These are phyloP conservation scores for Stegophylla sp. DNA, from an alignment of 2,888 invertebrate genomes.

Conservation along the genomic window DNA sequence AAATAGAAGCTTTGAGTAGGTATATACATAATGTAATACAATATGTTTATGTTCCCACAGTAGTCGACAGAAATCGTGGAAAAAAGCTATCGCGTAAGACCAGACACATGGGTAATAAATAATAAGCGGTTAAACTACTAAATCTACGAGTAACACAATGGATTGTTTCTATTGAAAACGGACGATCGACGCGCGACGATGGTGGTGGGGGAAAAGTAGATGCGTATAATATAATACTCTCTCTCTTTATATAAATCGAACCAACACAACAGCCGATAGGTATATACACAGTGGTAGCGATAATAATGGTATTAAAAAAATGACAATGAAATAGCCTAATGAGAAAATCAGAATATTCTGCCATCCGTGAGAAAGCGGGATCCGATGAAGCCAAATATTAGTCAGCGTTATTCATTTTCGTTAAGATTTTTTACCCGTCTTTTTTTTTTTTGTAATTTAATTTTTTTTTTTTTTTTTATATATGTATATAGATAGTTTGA, in stretches of 20 bases:
- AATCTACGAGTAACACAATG: constrained; percentile 39
- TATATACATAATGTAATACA: too few relatives aligned
- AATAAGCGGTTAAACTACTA: constrained; percentile 53
- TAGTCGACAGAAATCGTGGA: constrained; percentile 8
- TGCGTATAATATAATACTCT: constrained; percentile 50
- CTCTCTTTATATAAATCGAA: constrained; percentile 56
- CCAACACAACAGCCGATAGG: constrained; percentile 46
- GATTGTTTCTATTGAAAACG: constrained; percentile 51
- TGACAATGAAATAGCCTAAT: constrained; percentile 59
- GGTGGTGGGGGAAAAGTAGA: constrained; percentile 18
- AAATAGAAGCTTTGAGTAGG: too few relatives aligned
- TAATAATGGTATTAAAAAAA: constrained; percentile 57
- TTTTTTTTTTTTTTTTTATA: constrained; percentile 9
- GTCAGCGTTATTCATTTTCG: constrained; percentile 59
- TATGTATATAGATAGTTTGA: not conserved
- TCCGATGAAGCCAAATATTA: constrained; percentile 53
- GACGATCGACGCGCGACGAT: not conserved
- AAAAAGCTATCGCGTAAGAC: constrained; percentile 6
- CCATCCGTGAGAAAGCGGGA: constrained; percentile 58
- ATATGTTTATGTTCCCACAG: constrained; percentile 8
- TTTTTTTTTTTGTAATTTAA: constrained; percentile 25
- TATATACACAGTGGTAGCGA: constrained; percentile 28
- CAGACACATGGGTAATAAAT: constrained; percentile 41
- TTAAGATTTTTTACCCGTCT: constrained; percentile 11
- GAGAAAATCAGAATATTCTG: constrained; percentile 58